phyloP scores from a whole-genome alignment of 2,888 invertebrate species.

The Perithous albicinctus region DNA sequence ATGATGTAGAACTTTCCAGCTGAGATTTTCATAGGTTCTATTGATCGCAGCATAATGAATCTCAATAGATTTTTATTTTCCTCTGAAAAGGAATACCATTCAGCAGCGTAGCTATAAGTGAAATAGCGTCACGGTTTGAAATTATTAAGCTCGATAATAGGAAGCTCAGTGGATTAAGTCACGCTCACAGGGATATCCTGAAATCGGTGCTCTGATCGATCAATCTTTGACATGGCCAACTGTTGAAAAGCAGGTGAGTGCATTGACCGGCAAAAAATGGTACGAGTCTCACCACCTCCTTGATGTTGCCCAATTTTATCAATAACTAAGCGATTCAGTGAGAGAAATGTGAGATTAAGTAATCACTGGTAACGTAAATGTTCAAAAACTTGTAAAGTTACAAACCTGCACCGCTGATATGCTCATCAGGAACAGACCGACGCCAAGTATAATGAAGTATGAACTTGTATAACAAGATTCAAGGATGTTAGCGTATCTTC shows the following conservation, averaged over 20 bases:
- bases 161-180: background rate
- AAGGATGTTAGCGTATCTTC: background rate
- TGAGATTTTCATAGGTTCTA: conserved; percentile 31
- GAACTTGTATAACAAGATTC: background rate
- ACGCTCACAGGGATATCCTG: conserved; percentile 49
- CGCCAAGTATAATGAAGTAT: background rate
- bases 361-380: background rate
- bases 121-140: background rate
- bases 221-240: conserved; percentile 60
- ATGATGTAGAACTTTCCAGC: conserved; percentile 1
- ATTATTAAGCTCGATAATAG: background rate
- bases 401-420: background rate
- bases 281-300: conserved; percentile 41
- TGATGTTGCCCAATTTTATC: conserved; percentile 38
- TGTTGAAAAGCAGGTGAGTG: conserved; percentile 49
- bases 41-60: conserved; percentile 43
- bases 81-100: background rate
- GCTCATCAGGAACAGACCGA: background rate
- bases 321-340: conserved; percentile 16
- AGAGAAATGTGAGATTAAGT: background rate
- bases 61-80: conserved; percentile 27
- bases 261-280: conserved; percentile 41
- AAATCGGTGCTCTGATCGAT: conserved; percentile 38
- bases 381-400: too few species aligned
- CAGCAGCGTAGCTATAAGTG: too few species aligned